Evolutionary conservation across 92 coral and sea anemone species (phyloP).

Genomic region (Ricordea florida): DNA sequence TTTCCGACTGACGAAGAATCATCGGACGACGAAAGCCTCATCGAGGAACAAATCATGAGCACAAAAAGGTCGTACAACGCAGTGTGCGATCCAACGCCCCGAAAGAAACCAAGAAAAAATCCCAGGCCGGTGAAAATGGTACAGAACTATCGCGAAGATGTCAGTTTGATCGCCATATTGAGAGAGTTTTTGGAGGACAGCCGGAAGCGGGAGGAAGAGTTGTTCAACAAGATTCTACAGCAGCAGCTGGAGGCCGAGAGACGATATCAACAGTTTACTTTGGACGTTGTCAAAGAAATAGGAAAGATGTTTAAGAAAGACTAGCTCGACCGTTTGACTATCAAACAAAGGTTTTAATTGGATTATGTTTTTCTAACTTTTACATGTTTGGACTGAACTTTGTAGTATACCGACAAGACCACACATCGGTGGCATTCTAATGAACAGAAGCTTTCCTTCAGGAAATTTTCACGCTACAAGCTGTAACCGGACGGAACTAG

Average conservation of each 20-base stretch:
- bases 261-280: conserved; percentile 82
- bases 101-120: conserved; percentile 69
- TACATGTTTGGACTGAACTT: too few species aligned
- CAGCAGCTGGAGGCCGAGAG: conserved; percentile 85
- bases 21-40: conserved; percentile 27
- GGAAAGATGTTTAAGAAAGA: conserved; percentile 70
- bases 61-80: conserved; percentile 9
- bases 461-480: too few species aligned
- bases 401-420: too few species aligned
- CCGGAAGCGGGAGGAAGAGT: conserved; percentile 79
- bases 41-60: neutral
- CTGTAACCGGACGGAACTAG: too few species aligned
- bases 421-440: too few species aligned
- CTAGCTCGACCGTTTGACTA: neutral
- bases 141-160: conserved; percentile 60
- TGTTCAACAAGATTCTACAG: conserved; percentile 74
- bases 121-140: conserved; percentile 63
- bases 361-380: too few species aligned
- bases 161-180: conserved; percentile 58
- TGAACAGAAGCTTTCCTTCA: too few species aligned
- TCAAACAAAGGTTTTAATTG: too few species aligned
- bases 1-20: conserved; percentile 31
- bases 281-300: conserved; percentile 81
- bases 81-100: neutral
- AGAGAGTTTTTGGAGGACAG: conserved; percentile 87